Evolutionary conservation across 2,888 invertebrate species (phyloP).

Genomic region (Lottia scabra): DNA sequence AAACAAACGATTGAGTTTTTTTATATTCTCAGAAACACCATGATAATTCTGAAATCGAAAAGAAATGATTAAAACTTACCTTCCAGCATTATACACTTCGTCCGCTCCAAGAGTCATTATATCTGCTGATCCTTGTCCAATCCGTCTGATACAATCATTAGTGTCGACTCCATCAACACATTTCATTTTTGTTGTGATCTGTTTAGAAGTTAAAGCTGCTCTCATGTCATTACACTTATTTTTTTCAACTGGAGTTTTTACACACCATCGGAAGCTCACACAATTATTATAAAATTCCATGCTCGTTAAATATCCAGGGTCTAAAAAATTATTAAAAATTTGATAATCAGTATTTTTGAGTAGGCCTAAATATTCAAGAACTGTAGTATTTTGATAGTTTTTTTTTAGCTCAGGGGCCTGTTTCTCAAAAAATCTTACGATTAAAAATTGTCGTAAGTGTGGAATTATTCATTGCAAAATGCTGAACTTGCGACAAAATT

Average conservation of each 20-base stretch:
- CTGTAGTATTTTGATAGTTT: too few species aligned
- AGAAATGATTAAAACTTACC: conserved; percentile 70
- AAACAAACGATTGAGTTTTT: too few species aligned
- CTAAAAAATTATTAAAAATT: conserved; percentile 16
- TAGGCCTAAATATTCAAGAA: too few species aligned
- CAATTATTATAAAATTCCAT: conserved; percentile 74
- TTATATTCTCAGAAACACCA: too few species aligned
- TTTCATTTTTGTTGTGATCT: conserved; percentile 78
- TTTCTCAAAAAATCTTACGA: too few species aligned
- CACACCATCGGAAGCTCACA: conserved; percentile 85
- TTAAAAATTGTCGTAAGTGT: too few species aligned
- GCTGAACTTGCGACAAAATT: too few species aligned
- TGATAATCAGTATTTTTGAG: too few species aligned
- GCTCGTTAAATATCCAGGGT: conserved; percentile 36
- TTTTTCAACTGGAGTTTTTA: conserved; percentile 88
- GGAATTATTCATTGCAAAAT: too few species aligned
- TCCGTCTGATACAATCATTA: conserved; percentile 55
- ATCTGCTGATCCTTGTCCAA: conserved; percentile 54
- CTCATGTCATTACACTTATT: conserved; percentile 80
- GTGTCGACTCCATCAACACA: conserved; percentile 77
- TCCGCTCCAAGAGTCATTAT: conserved; percentile 59
- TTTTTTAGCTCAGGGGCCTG: too few species aligned
- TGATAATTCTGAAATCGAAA: too few species aligned
- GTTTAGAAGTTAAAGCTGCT: conserved; percentile 48
- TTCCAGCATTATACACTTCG: conserved; percentile 58